These are phyloP conservation scores for Hipparchia semele DNA, from an alignment of 2,888 invertebrate genomes.

Conservation along the genomic window DNA sequence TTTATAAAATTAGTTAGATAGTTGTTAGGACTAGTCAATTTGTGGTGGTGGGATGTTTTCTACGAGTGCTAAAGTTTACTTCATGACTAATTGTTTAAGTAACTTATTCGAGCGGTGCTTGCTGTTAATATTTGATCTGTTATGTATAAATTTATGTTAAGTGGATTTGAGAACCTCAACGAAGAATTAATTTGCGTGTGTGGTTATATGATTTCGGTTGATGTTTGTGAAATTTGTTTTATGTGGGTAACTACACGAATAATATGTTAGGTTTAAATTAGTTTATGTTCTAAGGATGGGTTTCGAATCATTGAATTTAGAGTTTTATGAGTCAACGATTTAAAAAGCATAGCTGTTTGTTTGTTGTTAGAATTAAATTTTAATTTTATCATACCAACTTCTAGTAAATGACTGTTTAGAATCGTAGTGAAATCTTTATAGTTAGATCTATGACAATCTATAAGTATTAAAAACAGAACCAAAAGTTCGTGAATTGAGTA, in stretches of 20 bases:
- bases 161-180: conserved; percentile 67
- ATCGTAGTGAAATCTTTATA: conserved; percentile 68
- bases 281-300: conserved; percentile 58
- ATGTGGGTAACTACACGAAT: conserved; percentile 53
- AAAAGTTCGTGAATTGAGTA: conserved; percentile 70
- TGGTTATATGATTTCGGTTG: conserved; percentile 48
- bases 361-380: conserved; percentile 49
- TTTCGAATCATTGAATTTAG: conserved; percentile 73
- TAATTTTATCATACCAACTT: conserved; percentile 55
- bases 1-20: conserved; percentile 68
- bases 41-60: conserved; percentile 78
- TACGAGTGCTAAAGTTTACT: conserved; percentile 74
- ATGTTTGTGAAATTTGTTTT: conserved; percentile 52
- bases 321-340: conserved; percentile 62
- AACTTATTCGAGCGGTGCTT: conserved; percentile 77
- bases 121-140: conserved; percentile 72
- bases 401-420: conserved; percentile 73
- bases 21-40: conserved; percentile 81
- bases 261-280: conserved; percentile 54
- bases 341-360: conserved; percentile 58
- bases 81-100: conserved; percentile 65
- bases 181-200: conserved; percentile 61
- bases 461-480: conserved; percentile 63
- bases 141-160: conserved; percentile 58
- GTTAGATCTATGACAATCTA: conserved; percentile 65